Evolutionary conservation across 2,888 invertebrate genomes (phyloP).

Genomic region (Eristalis tenax): DNA sequence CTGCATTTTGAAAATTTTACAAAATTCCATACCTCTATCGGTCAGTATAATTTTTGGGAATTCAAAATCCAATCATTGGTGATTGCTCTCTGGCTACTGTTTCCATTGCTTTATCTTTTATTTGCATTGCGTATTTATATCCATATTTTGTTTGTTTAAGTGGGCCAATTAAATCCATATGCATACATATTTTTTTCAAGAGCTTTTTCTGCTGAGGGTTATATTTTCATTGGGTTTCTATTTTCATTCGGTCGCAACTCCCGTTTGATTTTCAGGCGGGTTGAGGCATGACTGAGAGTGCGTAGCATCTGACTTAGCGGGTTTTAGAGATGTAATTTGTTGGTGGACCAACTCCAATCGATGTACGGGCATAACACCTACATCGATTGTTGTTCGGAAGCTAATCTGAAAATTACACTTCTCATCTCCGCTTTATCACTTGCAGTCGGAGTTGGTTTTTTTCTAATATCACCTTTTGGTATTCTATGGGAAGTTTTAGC

Average conservation of each 20-base stretch:
- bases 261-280: constrained; percentile 15
- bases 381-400: too few species aligned
- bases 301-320: constrained; percentile 22
- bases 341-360: too few species aligned
- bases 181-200: constrained; percentile 36
- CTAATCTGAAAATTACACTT: too few species aligned
- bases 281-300: constrained; percentile 40
- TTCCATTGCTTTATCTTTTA: constrained; percentile 15
- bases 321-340: too few species aligned
- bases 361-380: too few species aligned
- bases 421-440: too few species aligned
- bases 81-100: constrained; percentile 9
- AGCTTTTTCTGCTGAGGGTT: constrained; percentile 24
- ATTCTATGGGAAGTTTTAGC: too few species aligned
- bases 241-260: constrained; percentile 43
- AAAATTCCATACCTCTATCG: constrained; percentile 22
- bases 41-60: constrained; percentile 9
- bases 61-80: constrained; percentile 18
- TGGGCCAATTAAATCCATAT: constrained; percentile 45
- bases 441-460: too few species aligned
- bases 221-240: background rate
- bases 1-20: too few species aligned
- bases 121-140: constrained; percentile 38
- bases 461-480: too few species aligned
- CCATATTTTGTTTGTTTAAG: constrained; percentile 27